Percentiles rank a stretch among this genome's conserved stretches.
These are phyloP conservation scores for Orchestes rusci DNA, from an alignment of 2,888 invertebrate genomes.

Conservation along the genomic window DNA sequence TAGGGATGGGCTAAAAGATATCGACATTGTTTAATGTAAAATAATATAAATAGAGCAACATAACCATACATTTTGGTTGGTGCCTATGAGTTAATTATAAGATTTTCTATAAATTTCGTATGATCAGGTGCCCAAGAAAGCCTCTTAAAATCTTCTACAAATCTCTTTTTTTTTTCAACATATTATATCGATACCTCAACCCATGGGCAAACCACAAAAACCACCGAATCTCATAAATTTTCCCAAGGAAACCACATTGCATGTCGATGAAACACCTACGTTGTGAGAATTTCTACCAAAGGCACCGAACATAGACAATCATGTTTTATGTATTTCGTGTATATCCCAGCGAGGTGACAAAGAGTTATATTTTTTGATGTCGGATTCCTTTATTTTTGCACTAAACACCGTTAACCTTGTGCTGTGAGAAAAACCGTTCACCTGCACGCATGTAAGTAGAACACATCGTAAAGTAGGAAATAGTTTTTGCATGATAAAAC, in stretches of 20 bases:
- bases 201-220: too few relatives aligned
- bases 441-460: constrained; percentile 18
- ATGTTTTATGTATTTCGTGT: constrained; percentile 20
- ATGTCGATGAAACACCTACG: constrained; percentile 17
- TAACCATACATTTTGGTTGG: too few relatives aligned
- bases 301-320: too few relatives aligned
- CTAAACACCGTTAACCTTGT: constrained; percentile 18
- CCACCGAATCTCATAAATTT: constrained; percentile 9
- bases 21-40: too few relatives aligned
- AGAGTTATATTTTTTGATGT: constrained; percentile 16
- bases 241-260: constrained; percentile 12
- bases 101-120: too few relatives aligned
- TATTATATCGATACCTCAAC: too few relatives aligned
- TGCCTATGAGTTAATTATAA: too few relatives aligned
- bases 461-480: constrained; percentile 16
- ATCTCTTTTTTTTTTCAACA: too few relatives aligned
- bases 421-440: constrained; percentile 20
- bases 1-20: too few relatives aligned
- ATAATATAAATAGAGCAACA: too few relatives aligned
- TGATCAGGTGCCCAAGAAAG: too few relatives aligned
- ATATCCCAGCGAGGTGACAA: constrained; percentile 14
- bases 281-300: constrained; percentile 16
- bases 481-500: constrained; percentile 13
- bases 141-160: too few relatives aligned
- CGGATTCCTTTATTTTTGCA: not conserved